phyloP scores from a whole-genome alignment of 2,113 vertebrate species.

The Tachycineta bicolor region DNA sequence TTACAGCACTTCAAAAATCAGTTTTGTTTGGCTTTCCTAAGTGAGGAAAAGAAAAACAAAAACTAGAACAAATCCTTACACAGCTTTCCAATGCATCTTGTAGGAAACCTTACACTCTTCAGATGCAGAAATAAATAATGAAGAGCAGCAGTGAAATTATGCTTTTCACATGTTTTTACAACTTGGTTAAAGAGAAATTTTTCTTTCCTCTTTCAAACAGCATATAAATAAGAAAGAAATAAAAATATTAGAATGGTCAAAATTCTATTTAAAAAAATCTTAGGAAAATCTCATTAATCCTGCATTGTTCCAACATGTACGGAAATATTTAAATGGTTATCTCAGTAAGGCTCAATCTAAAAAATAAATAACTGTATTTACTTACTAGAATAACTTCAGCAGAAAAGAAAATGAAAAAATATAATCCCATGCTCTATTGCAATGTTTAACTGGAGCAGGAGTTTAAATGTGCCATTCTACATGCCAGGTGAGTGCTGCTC shows the following conservation, averaged over 20 bases:
- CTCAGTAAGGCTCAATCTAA: neutral
- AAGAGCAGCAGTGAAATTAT: neutral
- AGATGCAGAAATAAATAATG: neutral
- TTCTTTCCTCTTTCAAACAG: neutral
- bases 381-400: neutral
- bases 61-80: neutral
- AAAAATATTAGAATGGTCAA: neutral
- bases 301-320: neutral
- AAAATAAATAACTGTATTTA: neutral
- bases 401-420: neutral
- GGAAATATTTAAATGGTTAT: neutral
- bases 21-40: neutral
- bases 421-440: fast-evolving
- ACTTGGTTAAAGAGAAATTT: neutral
- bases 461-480: neutral
- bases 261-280: neutral
- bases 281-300: neutral
- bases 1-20: slow-evolving; percentile 11
- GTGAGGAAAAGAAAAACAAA: neutral
- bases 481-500: neutral
- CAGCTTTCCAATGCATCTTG: neutral
- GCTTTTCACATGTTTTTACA: neutral
- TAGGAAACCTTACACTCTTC: neutral
- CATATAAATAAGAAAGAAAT: neutral
- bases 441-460: neutral